Evolutionary conservation across 30 jellyfish, hydroid and myxozoan genomes (phyloP).

Genomic region (Pelagia noctiluca): DNA sequence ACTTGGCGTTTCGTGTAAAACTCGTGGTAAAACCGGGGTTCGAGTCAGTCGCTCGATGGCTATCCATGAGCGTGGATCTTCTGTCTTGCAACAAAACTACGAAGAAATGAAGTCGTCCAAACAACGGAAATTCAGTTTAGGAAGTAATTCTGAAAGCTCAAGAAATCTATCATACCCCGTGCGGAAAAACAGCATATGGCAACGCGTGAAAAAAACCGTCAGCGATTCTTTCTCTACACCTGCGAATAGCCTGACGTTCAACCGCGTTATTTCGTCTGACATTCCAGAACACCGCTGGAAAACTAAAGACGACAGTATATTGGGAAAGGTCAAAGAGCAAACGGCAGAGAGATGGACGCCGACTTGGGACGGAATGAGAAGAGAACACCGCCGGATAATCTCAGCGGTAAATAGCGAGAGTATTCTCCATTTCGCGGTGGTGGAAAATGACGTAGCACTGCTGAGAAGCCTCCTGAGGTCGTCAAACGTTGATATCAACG

Average conservation of each 20-base stretch:
- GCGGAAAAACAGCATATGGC: conserved; percentile 6
- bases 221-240: neutral
- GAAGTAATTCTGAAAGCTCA: neutral
- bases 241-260: neutral
- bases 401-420: conserved; percentile 26
- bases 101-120: neutral
- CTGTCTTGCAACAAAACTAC: neutral
- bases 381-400: conserved; percentile 3
- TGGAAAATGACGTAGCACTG: conserved; percentile 8
- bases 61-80: neutral
- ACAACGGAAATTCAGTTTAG: neutral
- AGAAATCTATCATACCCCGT: neutral
- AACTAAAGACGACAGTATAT: neutral
- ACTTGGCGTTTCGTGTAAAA: no score
- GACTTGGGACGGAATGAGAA: no score
- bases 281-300: neutral
- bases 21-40: no score
- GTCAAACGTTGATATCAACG: conserved; percentile 1
- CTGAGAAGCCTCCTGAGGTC: neutral
- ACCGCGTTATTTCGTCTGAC: neutral
- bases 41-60: no score
- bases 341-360: no score
- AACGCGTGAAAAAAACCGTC: neutral
- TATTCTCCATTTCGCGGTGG: conserved; percentile 28
- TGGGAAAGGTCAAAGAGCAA: no score